Percentiles rank a stretch among this genome's conserved stretches.
These are phyloP conservation scores for Andricus curvator DNA, from an alignment of 2,888 invertebrate genomes.

Conservation along the genomic window DNA sequence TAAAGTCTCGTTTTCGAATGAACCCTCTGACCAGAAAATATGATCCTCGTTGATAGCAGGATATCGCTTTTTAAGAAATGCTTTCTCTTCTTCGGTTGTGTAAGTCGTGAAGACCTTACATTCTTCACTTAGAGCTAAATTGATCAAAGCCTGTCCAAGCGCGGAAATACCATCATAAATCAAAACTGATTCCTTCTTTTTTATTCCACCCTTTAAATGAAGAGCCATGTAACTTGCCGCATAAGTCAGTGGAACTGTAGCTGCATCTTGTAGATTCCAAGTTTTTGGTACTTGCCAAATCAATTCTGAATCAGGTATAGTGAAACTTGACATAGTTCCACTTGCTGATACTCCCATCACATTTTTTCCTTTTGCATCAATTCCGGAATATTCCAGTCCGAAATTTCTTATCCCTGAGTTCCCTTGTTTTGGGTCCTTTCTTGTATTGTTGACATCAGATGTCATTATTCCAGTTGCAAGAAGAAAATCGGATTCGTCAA, in stretches of 20 bases:
- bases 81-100: no score
- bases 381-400: constrained; percentile 86
- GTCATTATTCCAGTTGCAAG: constrained; percentile 87
- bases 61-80: no score
- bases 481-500: constrained; percentile 85
- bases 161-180: constrained; percentile 57
- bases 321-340: constrained; percentile 80
- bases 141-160: no score
- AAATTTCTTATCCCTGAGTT: constrained; percentile 9
- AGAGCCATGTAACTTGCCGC: constrained; percentile 83
- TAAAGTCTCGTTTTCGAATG: constrained; percentile 88
- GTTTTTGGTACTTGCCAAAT: constrained; percentile 81
- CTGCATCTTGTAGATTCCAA: constrained; percentile 84
- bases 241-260: constrained; percentile 84
- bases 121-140: no score
- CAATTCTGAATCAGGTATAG: constrained; percentile 78
- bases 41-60: no score
- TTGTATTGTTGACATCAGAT: background rate
- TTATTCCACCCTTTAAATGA: constrained; percentile 80
- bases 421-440: background rate
- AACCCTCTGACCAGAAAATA: constrained; percentile 76
- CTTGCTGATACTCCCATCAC: constrained; percentile 76
- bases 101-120: no score
- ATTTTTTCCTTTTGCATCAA: constrained; percentile 71
- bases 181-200: constrained; percentile 76